phyloP scores from a whole-genome alignment of 2,113 vertebrate genomes.

The Nycticryphes semicollaris region DNA sequence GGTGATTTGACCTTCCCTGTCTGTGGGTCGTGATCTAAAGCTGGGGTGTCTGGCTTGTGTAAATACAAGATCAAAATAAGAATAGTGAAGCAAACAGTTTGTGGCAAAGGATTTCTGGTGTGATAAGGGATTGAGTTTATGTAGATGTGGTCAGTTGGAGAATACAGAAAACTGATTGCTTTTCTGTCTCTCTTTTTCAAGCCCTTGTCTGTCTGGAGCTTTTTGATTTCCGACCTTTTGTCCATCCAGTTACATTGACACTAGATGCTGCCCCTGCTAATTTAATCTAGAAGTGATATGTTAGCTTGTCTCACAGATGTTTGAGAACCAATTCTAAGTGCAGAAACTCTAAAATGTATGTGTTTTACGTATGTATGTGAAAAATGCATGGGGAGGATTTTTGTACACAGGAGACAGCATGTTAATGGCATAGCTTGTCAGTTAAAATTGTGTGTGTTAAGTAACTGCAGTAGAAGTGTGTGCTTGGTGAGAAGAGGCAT shows the following conservation, averaged over 20 bases:
- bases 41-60: not conserved
- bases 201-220: not conserved
- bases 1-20: not conserved
- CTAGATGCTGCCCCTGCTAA: not conserved
- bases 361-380: not conserved
- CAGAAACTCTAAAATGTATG: not conserved
- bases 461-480: not conserved
- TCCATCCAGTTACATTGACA: not conserved
- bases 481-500: not conserved
- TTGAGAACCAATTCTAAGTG: not conserved
- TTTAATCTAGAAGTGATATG: not conserved
- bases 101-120: not conserved
- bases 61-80: not conserved
- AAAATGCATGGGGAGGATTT: not conserved
- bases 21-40: not conserved
- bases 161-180: not conserved
- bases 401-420: not conserved
- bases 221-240: not conserved
- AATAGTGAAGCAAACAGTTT: not conserved
- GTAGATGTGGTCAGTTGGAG: not conserved
- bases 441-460: not conserved
- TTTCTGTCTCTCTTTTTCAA: not conserved
- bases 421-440: not conserved
- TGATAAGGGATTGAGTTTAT: not conserved
- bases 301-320: not conserved